These are phyloP conservation scores for Sebastes hubbsi DNA, from an alignment of 2,797 vertebrate species.

Conservation along the genomic window DNA sequence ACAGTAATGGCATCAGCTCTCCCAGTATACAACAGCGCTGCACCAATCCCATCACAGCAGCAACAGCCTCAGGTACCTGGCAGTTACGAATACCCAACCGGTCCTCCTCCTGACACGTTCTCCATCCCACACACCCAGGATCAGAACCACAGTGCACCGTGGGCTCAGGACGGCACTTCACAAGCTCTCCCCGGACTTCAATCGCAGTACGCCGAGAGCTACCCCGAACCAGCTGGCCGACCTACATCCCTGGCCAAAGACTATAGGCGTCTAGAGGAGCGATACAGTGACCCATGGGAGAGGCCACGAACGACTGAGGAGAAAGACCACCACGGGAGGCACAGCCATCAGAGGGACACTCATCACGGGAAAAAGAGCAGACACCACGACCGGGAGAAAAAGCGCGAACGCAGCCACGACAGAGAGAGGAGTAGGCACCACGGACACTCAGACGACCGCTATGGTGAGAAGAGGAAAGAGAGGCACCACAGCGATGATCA, in stretches of 20 bases:
- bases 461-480: slow-evolving; percentile 86
- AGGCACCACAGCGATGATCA: slow-evolving; percentile 88
- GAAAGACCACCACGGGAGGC: slow-evolving; percentile 84
- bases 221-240: slow-evolving; percentile 71
- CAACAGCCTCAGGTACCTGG: slow-evolving; percentile 84
- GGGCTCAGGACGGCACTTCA: slow-evolving; percentile 69
- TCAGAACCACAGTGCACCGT: slow-evolving; percentile 82
- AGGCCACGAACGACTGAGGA: slow-evolving; percentile 85
- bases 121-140: slow-evolving; percentile 54
- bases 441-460: slow-evolving; percentile 81
- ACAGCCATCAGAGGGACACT: slow-evolving; percentile 87
- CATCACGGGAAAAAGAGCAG: slow-evolving; percentile 89
- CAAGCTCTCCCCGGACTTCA: slow-evolving; percentile 69
- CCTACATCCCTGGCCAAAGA: slow-evolving; percentile 84
- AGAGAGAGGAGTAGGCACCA: slow-evolving; percentile 81
- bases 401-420: slow-evolving; percentile 67
- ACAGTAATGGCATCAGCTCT: slow-evolving; percentile 68
- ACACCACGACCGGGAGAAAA: slow-evolving; percentile 86
- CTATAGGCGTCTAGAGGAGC: slow-evolving; percentile 85
- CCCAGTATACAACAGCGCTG: slow-evolving; percentile 75
- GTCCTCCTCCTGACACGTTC: slow-evolving; percentile 56
- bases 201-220: slow-evolving; percentile 72
- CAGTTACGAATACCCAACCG: slow-evolving; percentile 81
- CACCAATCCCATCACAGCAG: slow-evolving; percentile 83
- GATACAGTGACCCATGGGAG: slow-evolving; percentile 90